phyloP scores from a whole-genome alignment of 2,113 vertebrate species.

The Mionectes macconnelli region DNA sequence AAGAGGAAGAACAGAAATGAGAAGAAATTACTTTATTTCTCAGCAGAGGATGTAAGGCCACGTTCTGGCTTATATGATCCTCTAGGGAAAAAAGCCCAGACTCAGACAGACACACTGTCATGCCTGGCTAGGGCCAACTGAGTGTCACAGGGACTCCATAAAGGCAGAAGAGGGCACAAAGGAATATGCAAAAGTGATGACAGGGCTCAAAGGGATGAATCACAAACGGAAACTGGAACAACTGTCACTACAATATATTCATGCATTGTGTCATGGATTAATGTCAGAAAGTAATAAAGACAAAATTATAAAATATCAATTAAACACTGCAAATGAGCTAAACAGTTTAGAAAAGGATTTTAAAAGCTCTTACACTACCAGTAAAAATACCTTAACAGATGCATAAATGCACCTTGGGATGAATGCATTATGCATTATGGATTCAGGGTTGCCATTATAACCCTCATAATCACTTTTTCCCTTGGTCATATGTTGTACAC shows the following conservation, averaged over 20 bases:
- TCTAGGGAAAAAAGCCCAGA: not conserved
- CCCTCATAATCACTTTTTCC: slow-evolving; percentile 35
- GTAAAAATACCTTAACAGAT: slow-evolving; percentile 51
- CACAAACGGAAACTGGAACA: not conserved
- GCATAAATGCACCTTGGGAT: slow-evolving; percentile 38
- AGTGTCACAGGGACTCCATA: not conserved
- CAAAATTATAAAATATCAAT: slow-evolving; percentile 57
- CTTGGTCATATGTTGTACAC: slow-evolving; percentile 16
- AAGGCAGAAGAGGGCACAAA: not conserved
- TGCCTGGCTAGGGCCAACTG: not conserved
- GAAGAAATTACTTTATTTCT: not conserved
- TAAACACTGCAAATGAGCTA: slow-evolving; percentile 5
- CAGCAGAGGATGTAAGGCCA: not conserved
- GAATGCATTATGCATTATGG: slow-evolving; percentile 1
- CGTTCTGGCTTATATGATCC: not conserved
- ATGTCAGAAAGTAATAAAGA: slow-evolving; percentile 1
- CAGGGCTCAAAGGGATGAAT: slow-evolving; percentile 13
- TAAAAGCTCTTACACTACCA: not conserved
- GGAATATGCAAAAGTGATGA: not conserved
- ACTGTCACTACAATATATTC: not conserved
- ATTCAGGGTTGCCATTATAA: slow-evolving; percentile 27
- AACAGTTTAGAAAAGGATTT: slow-evolving; percentile 8
- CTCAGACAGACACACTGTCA: not conserved
- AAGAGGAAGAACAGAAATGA: not conserved
- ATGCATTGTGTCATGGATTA: not conserved